Conservation (phyloP, 2,888 invertebrate genomes). For the Cyclophora punctaria region DNA sequence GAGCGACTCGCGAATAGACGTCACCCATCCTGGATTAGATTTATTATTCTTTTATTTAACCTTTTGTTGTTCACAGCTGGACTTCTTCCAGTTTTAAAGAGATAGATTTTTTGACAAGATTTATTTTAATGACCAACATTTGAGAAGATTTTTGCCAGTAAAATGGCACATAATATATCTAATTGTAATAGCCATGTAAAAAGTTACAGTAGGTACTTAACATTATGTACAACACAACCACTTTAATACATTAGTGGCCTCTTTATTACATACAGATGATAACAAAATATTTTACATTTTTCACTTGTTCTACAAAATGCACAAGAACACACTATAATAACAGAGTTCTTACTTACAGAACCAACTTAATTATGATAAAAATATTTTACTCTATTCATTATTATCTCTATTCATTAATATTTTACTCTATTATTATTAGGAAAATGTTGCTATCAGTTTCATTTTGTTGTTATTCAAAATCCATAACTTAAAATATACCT, state of each 20-base stretch:
- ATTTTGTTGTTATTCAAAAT: too few relatives aligned
- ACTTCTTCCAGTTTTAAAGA: too few relatives aligned
- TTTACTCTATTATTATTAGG: too few relatives aligned
- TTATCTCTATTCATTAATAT: too few relatives aligned
- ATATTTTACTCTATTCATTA: not conserved
- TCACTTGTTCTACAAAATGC: conserved; percentile 7
- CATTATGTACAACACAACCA: conserved; percentile 45
- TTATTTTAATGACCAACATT: conserved; percentile 51
- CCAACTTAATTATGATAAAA: not conserved
- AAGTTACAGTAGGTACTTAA: conserved; percentile 40
- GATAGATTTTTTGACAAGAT: conserved; percentile 30
- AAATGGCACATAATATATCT: conserved; percentile 49
- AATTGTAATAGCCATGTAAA: conserved; percentile 53
- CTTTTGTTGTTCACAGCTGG: too few relatives aligned
- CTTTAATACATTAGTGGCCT: conserved; percentile 23
- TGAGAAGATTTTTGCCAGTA: conserved; percentile 50
- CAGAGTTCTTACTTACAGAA: not conserved
- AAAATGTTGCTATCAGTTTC: too few relatives aligned
- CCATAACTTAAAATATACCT: too few relatives aligned
- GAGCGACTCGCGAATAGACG: too few relatives aligned
- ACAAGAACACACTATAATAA: conserved; percentile 1
- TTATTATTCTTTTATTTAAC: too few relatives aligned
- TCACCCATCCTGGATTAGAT: too few relatives aligned
- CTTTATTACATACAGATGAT: conserved; percentile 3
- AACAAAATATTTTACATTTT: conserved; percentile 11